Evolutionary conservation across 23 tunicate species (phyloP).

Genomic region (Ciona savignyi): DNA sequence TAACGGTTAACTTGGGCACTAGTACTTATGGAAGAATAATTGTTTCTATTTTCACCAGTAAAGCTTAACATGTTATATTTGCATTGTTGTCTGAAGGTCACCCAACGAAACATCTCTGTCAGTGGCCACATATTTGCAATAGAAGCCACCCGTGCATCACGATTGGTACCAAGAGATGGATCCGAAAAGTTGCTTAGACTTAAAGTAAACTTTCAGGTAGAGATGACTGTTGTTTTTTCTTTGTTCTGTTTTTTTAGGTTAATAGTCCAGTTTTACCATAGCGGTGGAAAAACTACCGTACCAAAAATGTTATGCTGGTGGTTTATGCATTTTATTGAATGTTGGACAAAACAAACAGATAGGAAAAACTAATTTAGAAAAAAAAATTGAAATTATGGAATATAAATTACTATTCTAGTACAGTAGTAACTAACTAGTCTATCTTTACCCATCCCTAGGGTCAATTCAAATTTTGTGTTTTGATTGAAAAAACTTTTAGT

Average conservation of each 20-base stretch:
- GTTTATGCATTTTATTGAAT: too few relatives aligned
- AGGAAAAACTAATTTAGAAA: too few relatives aligned
- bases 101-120: slow-evolving; percentile 79
- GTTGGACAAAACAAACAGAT: too few relatives aligned
- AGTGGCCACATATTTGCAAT: slow-evolving; percentile 92
- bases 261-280: too few relatives aligned
- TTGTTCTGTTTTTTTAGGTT: not conserved
- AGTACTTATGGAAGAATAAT: not conserved
- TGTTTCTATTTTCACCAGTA: not conserved
- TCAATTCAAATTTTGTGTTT: not conserved
- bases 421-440: too few relatives aligned
- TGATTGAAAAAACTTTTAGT: not conserved
- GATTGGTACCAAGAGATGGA: slow-evolving; percentile 32
- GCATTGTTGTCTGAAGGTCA: too few relatives aligned
- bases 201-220: slow-evolving; percentile 84
- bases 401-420: too few relatives aligned
- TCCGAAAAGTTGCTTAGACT: slow-evolving; percentile 33
- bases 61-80: not conserved
- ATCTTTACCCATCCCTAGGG: too few relatives aligned
- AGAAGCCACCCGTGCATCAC: slow-evolving; percentile 49
- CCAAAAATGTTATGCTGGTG: too few relatives aligned
- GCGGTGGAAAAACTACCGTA: too few relatives aligned
- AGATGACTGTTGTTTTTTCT: not conserved
- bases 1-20: too few relatives aligned
- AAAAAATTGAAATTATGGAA: too few relatives aligned